phyloP scores from a whole-genome alignment of 2,888 invertebrate species.

The Drepana falcataria region DNA sequence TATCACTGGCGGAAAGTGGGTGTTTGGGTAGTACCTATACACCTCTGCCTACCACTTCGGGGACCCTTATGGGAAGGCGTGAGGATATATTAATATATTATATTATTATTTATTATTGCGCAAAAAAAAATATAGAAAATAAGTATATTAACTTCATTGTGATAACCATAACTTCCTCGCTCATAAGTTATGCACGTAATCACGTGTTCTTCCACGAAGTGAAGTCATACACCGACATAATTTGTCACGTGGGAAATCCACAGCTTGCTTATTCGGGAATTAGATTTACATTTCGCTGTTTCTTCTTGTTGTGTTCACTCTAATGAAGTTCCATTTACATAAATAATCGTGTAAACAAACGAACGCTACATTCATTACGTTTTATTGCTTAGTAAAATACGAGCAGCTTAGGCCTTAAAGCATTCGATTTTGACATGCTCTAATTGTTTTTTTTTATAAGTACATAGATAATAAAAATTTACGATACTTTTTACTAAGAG shows the following conservation, averaged over 20 bases:
- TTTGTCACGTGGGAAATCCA: slow-evolving; percentile 53
- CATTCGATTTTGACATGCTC: background rate
- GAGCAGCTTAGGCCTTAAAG: background rate
- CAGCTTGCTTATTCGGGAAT: slow-evolving; percentile 34
- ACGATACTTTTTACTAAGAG: too few relatives aligned
- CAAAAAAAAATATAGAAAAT: background rate
- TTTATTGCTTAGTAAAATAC: background rate
- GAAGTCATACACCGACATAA: slow-evolving; percentile 37
- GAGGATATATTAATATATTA: too few relatives aligned
- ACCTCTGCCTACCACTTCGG: too few relatives aligned
- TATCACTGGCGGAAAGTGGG: too few relatives aligned
- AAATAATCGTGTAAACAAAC: background rate
- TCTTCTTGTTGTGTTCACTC: slow-evolving; percentile 16
- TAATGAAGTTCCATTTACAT: slow-evolving; percentile 4
- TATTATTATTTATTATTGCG: too few relatives aligned
- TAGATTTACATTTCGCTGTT: slow-evolving; percentile 33
- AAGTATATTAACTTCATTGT: slow-evolving; percentile 10
- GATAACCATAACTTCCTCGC: slow-evolving; percentile 21
- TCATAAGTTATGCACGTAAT: slow-evolving; percentile 12
- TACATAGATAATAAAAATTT: too few relatives aligned
- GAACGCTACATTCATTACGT: background rate
- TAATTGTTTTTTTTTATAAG: too few relatives aligned
- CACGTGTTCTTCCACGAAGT: slow-evolving; percentile 23
- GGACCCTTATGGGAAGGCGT: too few relatives aligned
- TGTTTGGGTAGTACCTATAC: too few relatives aligned